Conservation (phyloP, 2,888 invertebrate species). For the Parthenolecanium corni region DNA sequence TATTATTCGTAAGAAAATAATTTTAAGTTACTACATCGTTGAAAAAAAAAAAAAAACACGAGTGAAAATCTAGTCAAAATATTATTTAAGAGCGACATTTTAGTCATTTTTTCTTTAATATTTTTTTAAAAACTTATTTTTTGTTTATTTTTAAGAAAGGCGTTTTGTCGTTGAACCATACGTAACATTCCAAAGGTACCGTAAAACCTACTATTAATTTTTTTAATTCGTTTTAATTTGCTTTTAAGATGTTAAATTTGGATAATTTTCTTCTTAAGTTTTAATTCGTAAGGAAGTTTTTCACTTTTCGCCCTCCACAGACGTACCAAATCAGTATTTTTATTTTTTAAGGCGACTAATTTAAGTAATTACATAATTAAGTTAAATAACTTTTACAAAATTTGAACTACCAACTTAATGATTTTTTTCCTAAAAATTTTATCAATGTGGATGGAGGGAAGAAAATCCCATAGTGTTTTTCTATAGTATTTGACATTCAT, state of each 20-base stretch:
- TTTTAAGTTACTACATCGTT: background rate
- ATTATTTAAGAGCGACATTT: background rate
- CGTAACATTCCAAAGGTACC: background rate
- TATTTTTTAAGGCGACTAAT: background rate
- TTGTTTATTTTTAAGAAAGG: background rate
- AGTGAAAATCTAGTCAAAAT: background rate
- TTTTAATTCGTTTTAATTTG: background rate
- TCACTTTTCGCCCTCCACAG: background rate
- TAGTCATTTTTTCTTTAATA: background rate
- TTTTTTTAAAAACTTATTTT: background rate
- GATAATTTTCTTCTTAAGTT: background rate
- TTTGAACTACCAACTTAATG: no score
- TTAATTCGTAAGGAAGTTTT: background rate
- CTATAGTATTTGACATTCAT: no score
- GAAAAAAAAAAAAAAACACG: background rate
- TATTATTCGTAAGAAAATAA: background rate
- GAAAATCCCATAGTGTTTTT: no score
- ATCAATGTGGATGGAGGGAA: no score
- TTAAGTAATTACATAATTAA: background rate
- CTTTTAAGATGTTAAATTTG: background rate
- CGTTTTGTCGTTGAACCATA: background rate
- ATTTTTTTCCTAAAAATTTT: no score
- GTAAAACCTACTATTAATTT: no score
- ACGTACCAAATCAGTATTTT: slow-evolving; percentile 13
- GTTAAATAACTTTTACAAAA: background rate